Percentiles rank a stretch among this genome's conserved stretches.
Conservation (phyloP, 1,140 invertebrate species). For the Nixonia krombeini region DNA sequence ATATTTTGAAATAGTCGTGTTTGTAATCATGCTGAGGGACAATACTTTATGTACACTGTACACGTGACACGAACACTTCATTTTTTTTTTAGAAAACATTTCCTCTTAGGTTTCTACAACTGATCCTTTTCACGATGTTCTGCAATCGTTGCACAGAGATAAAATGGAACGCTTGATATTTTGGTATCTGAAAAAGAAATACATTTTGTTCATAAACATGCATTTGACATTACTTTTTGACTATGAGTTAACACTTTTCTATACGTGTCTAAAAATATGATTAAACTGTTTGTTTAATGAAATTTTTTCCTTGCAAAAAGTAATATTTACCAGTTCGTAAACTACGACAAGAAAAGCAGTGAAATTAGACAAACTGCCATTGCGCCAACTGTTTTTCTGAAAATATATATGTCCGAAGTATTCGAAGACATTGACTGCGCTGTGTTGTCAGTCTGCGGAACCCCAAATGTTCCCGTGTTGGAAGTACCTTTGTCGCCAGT, state of each 20-base stretch:
- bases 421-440: conserved; percentile 67
- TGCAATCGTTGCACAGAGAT: conserved; percentile 2
- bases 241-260: too few species aligned
- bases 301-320: too few species aligned
- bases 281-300: too few species aligned
- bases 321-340: too few species aligned
- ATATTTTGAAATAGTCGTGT: too few species aligned
- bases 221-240: too few species aligned
- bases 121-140: conserved; percentile 13
- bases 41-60: conserved; percentile 17
- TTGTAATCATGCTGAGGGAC: too few species aligned
- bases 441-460: conserved; percentile 61
- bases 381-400: conserved; percentile 15
- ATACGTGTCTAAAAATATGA: too few species aligned
- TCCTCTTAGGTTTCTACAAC: not conserved
- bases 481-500: conserved; percentile 33
- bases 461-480: conserved; percentile 31
- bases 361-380: conserved; percentile 9
- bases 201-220: too few species aligned
- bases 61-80: conserved; percentile 7
- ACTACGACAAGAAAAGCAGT: too few species aligned
- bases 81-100: not conserved
- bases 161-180: conserved; percentile 1
- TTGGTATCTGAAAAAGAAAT: conserved; percentile 4
- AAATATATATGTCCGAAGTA: conserved; percentile 28